phyloP scores from a whole-genome alignment of 2,113 vertebrate species.

The Poicephalus gulielmi region DNA sequence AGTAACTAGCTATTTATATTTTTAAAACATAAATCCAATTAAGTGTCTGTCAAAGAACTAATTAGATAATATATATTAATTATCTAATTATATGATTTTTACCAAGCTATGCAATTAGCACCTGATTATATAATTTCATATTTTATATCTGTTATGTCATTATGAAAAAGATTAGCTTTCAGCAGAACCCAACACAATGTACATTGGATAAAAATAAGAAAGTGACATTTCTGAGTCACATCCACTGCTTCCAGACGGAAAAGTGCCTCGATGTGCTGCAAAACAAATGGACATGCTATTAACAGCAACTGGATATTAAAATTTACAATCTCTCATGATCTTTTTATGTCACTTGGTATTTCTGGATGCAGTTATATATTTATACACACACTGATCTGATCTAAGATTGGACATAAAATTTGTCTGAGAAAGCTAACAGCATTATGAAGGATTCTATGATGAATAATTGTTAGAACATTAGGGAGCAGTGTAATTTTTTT shows the following conservation, averaged over 20 bases:
- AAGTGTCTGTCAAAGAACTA: slow-evolving; percentile 28
- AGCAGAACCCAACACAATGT: not conserved
- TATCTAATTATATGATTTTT: slow-evolving; percentile 11
- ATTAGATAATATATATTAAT: slow-evolving; percentile 24
- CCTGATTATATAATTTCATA: slow-evolving; percentile 7
- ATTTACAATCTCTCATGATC: not conserved
- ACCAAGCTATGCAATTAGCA: slow-evolving; percentile 18
- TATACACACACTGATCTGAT: not conserved
- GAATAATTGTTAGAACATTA: not conserved
- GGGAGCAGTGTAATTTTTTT: not conserved
- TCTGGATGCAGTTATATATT: not conserved
- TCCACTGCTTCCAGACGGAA: not conserved
- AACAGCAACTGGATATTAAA: slow-evolving; percentile 22
- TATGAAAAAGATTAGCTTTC: not conserved
- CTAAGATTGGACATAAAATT: not conserved
- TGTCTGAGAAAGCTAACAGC: not conserved
- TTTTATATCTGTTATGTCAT: not conserved
- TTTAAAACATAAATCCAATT: slow-evolving; percentile 32
- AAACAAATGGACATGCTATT: not conserved
- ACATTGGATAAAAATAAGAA: not conserved
- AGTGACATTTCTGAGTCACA: not conserved
- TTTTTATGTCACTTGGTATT: not conserved
- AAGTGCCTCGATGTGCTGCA: not conserved
- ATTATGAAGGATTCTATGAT: not conserved
- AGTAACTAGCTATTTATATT: slow-evolving; percentile 19